A percentile compares a stretch with the other conserved stretches of the same genome.
Evolutionary conservation across 2,797 vertebrate genomes (phyloP).

Genomic region (Microtus obscurus): DNA sequence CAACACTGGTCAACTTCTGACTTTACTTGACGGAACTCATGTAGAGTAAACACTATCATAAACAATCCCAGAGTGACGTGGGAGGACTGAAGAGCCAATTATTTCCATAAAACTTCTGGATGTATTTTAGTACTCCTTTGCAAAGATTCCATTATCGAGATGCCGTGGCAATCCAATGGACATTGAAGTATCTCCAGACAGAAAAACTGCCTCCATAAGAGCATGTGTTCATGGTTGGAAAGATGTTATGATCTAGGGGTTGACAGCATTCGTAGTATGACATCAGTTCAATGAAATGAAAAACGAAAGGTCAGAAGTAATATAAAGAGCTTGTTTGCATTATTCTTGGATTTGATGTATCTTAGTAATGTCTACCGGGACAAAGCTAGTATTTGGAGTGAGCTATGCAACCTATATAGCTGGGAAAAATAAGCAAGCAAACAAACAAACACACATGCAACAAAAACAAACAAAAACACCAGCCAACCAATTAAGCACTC

Average conservation of each 20-base stretch:
- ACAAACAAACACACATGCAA: not conserved
- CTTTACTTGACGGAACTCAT: conserved; percentile 8
- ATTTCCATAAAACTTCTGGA: conserved; percentile 12
- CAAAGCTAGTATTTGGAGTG: conserved; percentile 78
- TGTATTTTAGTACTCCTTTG: conserved; percentile 34
- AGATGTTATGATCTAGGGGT: conserved; percentile 75
- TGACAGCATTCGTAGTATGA: conserved; percentile 66
- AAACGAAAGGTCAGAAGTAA: conserved; percentile 83
- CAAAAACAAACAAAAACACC: not conserved
- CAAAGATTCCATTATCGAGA: conserved; percentile 43
- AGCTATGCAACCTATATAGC: conserved; percentile 69
- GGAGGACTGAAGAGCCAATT: conserved; percentile 1
- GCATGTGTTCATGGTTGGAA: conserved; percentile 68
- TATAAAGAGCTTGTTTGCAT: conserved; percentile 84
- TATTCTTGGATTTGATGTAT: conserved; percentile 83
- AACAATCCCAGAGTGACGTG: not conserved
- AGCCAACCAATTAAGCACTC: not conserved
- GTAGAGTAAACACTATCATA: not conserved
- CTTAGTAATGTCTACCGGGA: conserved; percentile 80
- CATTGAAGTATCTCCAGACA: conserved; percentile 54
- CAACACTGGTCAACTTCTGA: not conserved
- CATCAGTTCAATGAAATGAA: conserved; percentile 83
- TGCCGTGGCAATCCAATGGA: conserved; percentile 66
- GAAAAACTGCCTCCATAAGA: conserved; percentile 68
- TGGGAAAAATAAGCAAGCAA: conserved; percentile 65